These are phyloP conservation scores for Sebastes itinus DNA, from an alignment of 2,797 vertebrate species.

Conservation along the genomic window DNA sequence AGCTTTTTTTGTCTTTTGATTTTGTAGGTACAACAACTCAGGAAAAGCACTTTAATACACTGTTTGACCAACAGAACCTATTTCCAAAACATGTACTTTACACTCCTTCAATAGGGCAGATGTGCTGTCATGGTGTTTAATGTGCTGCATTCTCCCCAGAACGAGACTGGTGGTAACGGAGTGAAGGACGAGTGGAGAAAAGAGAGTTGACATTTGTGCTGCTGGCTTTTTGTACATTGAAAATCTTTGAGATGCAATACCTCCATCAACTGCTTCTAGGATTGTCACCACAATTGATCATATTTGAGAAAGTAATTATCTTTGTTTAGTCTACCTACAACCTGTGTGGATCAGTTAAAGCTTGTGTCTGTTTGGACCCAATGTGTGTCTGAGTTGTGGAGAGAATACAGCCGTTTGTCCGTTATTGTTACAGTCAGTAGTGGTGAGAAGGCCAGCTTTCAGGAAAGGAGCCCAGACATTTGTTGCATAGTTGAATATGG, in stretches of 20 bases:
- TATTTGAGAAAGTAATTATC: conserved; percentile 18
- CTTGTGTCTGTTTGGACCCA: conserved; percentile 21
- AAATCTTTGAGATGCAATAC: conserved; percentile 37
- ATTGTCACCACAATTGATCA: conserved; percentile 76
- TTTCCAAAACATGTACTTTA: conserved; percentile 91
- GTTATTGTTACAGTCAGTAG: conserved; percentile 67
- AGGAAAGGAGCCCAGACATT: conserved; percentile 85
- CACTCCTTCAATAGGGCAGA: conserved; percentile 87
- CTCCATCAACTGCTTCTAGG: conserved; percentile 34
- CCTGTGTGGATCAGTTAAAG: conserved; percentile 41
- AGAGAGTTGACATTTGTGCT: conserved; percentile 45
- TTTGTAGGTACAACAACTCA: conserved; percentile 91
- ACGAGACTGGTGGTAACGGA: conserved; percentile 67
- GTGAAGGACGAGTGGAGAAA: neutral
- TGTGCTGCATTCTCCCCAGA: conserved; percentile 90
- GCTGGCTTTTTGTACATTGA: conserved; percentile 38
- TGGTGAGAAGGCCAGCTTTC: conserved; percentile 86
- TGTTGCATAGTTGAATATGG: conserved; percentile 98
- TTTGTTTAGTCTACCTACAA: conserved; percentile 6
- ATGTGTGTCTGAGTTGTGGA: conserved; percentile 77
- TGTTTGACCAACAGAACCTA: conserved; percentile 92
- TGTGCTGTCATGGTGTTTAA: conserved; percentile 76
- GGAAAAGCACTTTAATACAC: conserved; percentile 96
- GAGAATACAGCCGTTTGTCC: conserved; percentile 88
- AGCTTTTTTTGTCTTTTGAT: conserved; percentile 81